These are phyloP conservation scores for Temnothorax curvispinosus DNA, from an alignment of 1,140 invertebrate species.

Conservation along the genomic window DNA sequence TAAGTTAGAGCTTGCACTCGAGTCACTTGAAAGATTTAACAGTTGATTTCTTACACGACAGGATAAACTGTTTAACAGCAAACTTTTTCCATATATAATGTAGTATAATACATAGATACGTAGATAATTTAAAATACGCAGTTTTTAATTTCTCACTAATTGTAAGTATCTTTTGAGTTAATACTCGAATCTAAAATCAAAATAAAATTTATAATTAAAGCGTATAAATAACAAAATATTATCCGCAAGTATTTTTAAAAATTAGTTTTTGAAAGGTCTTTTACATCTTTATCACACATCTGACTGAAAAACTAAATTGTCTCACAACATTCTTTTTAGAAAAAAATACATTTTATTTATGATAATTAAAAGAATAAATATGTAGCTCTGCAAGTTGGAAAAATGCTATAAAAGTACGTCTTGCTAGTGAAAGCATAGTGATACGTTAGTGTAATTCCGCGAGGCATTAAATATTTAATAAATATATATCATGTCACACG, in stretches of 20 bases:
- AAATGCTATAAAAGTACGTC: not conserved
- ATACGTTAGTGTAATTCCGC: not conserved
- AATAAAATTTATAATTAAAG: not conserved
- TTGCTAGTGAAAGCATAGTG: not conserved
- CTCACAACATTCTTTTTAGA: not conserved
- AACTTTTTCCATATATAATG: not conserved
- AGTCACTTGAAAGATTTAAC: constrained; percentile 33
- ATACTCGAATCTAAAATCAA: not conserved
- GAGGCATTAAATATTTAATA: not conserved
- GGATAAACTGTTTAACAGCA: constrained; percentile 9
- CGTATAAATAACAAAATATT: not conserved
- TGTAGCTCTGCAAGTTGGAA: not conserved
- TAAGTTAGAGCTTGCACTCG: constrained; percentile 12
- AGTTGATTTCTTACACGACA: not conserved
- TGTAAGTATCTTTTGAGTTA: not conserved
- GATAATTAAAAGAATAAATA: not conserved
- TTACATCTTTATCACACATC: not conserved
- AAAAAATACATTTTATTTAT: not conserved
- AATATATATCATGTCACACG: not conserved
- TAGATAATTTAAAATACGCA: not conserved
- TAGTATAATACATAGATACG: not conserved
- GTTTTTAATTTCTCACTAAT: not conserved
- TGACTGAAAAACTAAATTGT: not conserved
- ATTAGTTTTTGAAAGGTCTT: not conserved
- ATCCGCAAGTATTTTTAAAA: not conserved